Evolutionary conservation across 37 sponge, comb jelly and placozoan species (phyloP).

Genomic region (Beroe forskalii): DNA sequence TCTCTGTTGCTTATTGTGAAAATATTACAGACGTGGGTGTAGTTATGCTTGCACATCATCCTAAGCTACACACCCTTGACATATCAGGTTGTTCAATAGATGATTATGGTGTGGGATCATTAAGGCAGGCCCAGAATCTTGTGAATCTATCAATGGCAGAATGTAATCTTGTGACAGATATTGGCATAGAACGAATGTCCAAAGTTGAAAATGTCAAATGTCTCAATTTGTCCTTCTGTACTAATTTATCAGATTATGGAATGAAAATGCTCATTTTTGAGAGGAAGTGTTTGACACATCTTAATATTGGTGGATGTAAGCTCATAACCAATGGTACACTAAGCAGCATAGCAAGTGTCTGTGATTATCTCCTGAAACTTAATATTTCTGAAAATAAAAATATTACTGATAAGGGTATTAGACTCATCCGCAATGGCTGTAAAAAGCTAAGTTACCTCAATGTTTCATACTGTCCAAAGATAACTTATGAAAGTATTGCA

Average conservation of each 20-base stretch:
- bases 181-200: conserved; percentile 43
- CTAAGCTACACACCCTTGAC: not conserved
- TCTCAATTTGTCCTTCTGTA: conserved; percentile 24
- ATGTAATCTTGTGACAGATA: conserved; percentile 43
- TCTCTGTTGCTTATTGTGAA: conserved; percentile 57
- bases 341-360: conserved; percentile 39
- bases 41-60: not conserved
- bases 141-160: conserved; percentile 33
- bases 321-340: conserved; percentile 7
- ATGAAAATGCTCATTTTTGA: conserved; percentile 63
- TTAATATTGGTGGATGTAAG: conserved; percentile 48
- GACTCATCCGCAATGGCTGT: conserved; percentile 7
- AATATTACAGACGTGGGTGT: conserved; percentile 54
- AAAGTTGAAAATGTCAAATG: conserved; percentile 21
- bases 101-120: conserved; percentile 27
- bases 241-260: conserved; percentile 55
- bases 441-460: conserved; percentile 24
- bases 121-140: not conserved
- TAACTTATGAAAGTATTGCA: conserved; percentile 8
- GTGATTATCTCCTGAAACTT: conserved; percentile 1
- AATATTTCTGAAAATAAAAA: conserved; percentile 49
- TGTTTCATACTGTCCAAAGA: conserved; percentile 57
- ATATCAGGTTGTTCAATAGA: conserved; percentile 25
- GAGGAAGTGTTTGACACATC: conserved; percentile 6
- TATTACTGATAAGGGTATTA: conserved; percentile 42